Evolutionary conservation across 2,888 invertebrate genomes (phyloP).

Genomic region (Apocheima hispidaria): DNA sequence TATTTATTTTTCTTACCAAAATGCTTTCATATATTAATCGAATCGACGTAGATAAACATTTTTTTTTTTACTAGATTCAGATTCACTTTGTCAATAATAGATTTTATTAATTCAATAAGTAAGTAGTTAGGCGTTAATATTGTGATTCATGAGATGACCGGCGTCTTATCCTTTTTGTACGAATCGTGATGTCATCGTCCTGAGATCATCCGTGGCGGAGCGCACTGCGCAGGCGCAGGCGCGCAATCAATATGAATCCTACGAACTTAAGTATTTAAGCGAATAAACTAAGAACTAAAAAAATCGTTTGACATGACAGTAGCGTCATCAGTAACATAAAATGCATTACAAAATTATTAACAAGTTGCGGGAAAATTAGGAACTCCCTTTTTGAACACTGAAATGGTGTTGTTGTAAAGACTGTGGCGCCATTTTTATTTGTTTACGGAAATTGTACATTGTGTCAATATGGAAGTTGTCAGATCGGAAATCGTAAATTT

Average conservation of each 20-base stretch:
- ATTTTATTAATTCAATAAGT: background rate
- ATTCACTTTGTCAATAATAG: no score
- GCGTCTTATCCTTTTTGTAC: constrained; percentile 3
- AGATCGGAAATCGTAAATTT: constrained; percentile 45
- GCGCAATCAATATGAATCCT: background rate
- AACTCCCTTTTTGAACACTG: constrained; percentile 7
- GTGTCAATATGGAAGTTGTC: constrained; percentile 38
- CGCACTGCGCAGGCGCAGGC: background rate
- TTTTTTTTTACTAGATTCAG: no score
- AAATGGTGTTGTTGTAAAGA: background rate
- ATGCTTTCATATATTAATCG: no score
- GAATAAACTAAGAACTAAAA: background rate
- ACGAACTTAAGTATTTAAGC: background rate
- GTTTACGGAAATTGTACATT: background rate
- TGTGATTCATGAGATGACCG: background rate
- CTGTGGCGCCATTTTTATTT: constrained; percentile 11
- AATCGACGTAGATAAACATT: no score
- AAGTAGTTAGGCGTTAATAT: background rate
- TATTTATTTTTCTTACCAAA: no score
- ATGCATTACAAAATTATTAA: background rate
- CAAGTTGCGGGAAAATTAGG: constrained; percentile 8
- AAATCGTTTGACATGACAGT: background rate
- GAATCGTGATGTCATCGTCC: background rate
- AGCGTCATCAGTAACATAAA: constrained; percentile 12
- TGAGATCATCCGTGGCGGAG: background rate